phyloP scores from a whole-genome alignment of 2,888 invertebrate species.

The Congeria kusceri region DNA sequence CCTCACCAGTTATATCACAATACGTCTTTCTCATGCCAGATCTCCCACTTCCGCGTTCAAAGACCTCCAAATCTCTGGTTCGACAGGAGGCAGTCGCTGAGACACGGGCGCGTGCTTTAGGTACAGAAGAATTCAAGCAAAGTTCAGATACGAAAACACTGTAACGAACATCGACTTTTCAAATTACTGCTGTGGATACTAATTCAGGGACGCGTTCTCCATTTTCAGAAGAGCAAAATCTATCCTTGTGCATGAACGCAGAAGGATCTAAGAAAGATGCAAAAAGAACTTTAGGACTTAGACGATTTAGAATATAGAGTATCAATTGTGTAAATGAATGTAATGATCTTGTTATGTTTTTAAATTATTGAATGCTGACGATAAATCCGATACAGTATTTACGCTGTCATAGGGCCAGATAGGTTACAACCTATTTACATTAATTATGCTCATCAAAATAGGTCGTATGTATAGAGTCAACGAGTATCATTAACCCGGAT shows the following conservation, averaged over 20 bases:
- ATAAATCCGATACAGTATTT: too few relatives aligned
- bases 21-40: slow-evolving; percentile 8
- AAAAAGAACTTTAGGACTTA: slow-evolving; percentile 70
- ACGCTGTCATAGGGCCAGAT: too few relatives aligned
- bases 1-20: slow-evolving; percentile 6
- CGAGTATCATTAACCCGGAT: too few relatives aligned
- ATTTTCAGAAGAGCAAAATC: slow-evolving; percentile 45
- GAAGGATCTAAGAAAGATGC: slow-evolving; percentile 71
- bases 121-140: slow-evolving; percentile 20
- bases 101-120: slow-evolving; percentile 3
- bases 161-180: slow-evolving; percentile 38
- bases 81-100: slow-evolving; percentile 57
- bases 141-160: slow-evolving; percentile 48
- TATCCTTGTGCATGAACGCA: slow-evolving; percentile 67
- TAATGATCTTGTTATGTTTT: too few relatives aligned
- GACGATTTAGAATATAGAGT: slow-evolving; percentile 72
- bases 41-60: slow-evolving; percentile 6
- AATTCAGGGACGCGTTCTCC: slow-evolving; percentile 25
- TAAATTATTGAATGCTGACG: too few relatives aligned
- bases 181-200: slow-evolving; percentile 28
- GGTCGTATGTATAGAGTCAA: too few relatives aligned
- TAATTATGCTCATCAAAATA: too few relatives aligned
- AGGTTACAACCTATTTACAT: too few relatives aligned
- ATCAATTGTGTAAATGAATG: slow-evolving; percentile 65
- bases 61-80: slow-evolving; percentile 49